These are phyloP conservation scores for Muntiacus reevesi DNA, from an alignment of 2,113 vertebrate species.

Conservation along the genomic window DNA sequence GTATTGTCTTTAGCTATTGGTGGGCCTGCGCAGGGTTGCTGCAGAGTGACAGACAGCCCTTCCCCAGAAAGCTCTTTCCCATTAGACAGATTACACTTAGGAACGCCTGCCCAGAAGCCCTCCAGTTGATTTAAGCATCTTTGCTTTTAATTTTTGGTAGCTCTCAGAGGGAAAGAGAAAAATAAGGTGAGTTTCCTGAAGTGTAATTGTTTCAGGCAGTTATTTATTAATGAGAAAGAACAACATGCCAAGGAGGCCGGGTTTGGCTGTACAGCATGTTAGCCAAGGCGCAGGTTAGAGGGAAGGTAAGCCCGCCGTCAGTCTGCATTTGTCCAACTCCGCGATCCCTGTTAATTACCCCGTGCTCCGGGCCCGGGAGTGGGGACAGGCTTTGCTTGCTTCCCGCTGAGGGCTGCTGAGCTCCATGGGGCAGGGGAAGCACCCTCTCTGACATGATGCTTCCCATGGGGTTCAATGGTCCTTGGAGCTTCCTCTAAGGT, in stretches of 20 bases:
- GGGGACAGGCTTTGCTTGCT: not conserved
- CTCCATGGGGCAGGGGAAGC: not conserved
- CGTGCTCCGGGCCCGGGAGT: not conserved
- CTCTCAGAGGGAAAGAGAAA: conserved; percentile 31
- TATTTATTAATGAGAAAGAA: conserved; percentile 75
- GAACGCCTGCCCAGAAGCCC: not conserved
- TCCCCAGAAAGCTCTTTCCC: not conserved
- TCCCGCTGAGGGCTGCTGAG: not conserved
- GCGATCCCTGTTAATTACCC: conserved; percentile 38
- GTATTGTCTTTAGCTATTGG: rapidly evolving
- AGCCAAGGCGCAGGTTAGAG: not conserved
- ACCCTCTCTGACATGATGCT: not conserved
- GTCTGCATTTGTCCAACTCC: conserved; percentile 40
- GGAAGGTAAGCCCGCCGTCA: conserved; percentile 44
- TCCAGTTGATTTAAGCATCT: not conserved
- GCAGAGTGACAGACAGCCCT: rapidly evolving
- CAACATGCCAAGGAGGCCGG: conserved; percentile 54
- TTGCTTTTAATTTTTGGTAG: not conserved
- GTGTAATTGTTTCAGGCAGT: conserved; percentile 72
- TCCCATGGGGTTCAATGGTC: not conserved
- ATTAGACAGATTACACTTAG: not conserved
- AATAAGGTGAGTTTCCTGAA: conserved; percentile 52
- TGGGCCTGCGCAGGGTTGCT: not conserved
- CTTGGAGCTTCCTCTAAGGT: not conserved
- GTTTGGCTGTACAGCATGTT: conserved; percentile 48